Evolutionary conservation across 1,140 invertebrate species (phyloP).

Genomic region (Oedothorax gibbosus): DNA sequence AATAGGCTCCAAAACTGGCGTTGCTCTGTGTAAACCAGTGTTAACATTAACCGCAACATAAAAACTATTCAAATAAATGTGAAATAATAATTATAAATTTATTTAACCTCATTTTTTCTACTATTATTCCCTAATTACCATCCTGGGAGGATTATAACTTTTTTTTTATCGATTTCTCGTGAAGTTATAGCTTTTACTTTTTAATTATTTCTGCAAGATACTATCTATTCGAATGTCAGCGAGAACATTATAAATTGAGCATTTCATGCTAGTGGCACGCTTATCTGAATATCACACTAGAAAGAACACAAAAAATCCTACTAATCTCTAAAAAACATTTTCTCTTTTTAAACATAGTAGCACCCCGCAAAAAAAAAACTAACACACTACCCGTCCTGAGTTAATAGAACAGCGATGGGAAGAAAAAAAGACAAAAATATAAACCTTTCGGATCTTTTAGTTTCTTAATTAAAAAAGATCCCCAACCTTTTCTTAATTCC

Average conservation of each 20-base stretch:
- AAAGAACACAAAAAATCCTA: slow-evolving; percentile 19
- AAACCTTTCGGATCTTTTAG: slow-evolving; percentile 18
- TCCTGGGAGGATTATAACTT: too few relatives aligned
- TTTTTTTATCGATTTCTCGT: too few relatives aligned
- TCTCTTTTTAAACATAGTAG: slow-evolving; percentile 7
- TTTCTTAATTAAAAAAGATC: slow-evolving; percentile 52
- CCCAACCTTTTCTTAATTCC: slow-evolving; percentile 28
- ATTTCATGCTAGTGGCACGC: neutral
- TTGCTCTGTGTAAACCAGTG: too few relatives aligned
- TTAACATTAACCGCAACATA: too few relatives aligned
- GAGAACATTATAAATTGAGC: slow-evolving; percentile 27
- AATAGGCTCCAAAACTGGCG: too few relatives aligned
- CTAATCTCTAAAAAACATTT: slow-evolving; percentile 6
- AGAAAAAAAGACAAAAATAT: slow-evolving; percentile 8
- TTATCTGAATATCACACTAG: slow-evolving; percentile 10
- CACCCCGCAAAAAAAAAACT: slow-evolving; percentile 3
- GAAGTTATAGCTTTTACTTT: too few relatives aligned
- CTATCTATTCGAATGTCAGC: neutral
- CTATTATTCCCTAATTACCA: too few relatives aligned
- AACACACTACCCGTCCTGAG: neutral
- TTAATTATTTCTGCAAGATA: neutral
- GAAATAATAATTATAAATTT: too few relatives aligned
- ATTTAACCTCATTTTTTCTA: too few relatives aligned
- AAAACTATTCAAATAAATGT: too few relatives aligned
- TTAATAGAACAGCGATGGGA: neutral